Evolutionary conservation across 2,888 invertebrate species (phyloP), one percentile per base, ranked within the genome.

Genomic region (Apodemia duryi): DNA sequence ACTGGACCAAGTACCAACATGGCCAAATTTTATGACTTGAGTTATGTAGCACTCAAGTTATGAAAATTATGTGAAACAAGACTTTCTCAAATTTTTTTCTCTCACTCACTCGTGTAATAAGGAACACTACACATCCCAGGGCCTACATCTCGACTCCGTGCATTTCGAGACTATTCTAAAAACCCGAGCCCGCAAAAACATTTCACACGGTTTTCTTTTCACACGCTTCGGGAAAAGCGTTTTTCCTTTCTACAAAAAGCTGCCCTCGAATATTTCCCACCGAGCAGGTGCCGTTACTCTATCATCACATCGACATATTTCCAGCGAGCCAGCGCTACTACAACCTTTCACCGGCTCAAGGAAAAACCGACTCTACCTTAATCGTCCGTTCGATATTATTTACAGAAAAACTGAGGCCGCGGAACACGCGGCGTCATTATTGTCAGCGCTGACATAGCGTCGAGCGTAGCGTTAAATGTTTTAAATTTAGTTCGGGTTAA

Each of bases 331-430:
- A 74, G 77, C 75, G 77, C 76, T 75, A 77, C 76, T 80, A 76
- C 86, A 88, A 87, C 90, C 89, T 91, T 91, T 91, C 91, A 90
- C 91, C 87, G 83, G 63, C 69, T 75, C 70, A 69, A 75, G 81
- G 88, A 91, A 91, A 91, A 91, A 91, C 89, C 86, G 70, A 88
- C 86, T 81, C 84, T 82, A 77, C 90, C 91, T 83, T 90, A 86
- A 82, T 77, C 73, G 87, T 78, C 80, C 70, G 73, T 79, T 74
- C 77, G 83, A 85, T 86, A 86, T 83, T 86, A 88, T 88, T 84
- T 85, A 81, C 82, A 88, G 88, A 89, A 90, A 90, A 89, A 87
- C 83, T 79, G 66, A 80, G 79, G 88, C 80, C 75, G 73, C 28
- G 62, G 72, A 79, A 77, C 41, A 28, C 60, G 84, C 83, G 83